Evolutionary conservation across 2,888 invertebrate genomes (phyloP), one percentile per base, ranked within the genome.

Genomic region (Parnassius orleans): DNA sequence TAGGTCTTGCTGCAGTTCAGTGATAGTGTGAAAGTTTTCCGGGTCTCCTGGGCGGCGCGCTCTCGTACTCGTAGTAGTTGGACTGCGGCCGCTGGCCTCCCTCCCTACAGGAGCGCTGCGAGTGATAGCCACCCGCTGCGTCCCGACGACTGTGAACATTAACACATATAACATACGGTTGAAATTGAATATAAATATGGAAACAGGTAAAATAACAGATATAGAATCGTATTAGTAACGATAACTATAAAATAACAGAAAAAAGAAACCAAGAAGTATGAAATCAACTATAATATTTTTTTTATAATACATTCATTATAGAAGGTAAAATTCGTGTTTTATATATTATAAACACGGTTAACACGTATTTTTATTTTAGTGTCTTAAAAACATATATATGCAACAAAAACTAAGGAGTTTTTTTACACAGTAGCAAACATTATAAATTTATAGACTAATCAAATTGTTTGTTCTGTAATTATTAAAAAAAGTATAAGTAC

Each of bases 61-160:
- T 95, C 82, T 96, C 96, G 83, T 96, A 96, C 83, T 97, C 96
- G 84, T 96, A 96, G 85, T 95, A 96, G 86, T 96, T 96, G 65
- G 96, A 96, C 66, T 95, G 94, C 7, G 96, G 96, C 15, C 96
- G 92, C 92, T 84, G 72, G 83, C 93, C 90, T 48, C 84, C 80
- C 63, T 89, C 90, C 66, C 93, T 92, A 77, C 93, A 91, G 74
- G 93, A 93, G 73, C 94, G 92, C 83, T 94, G 94, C 62, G 93
- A 93, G 82, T 93, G 93, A 86, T 92, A 93, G 73, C 85, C 89
- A 80, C 73, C 81, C 74, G 78, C 79, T 66, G 84, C 86, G 72
- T 74, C 84, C 65, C 89, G 87, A 67, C 90, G 89, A 78, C 91
- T 90, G 84, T 24, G n/a, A 11, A 2, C 10, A 5, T 1, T 14